Percentiles rank a stretch among this genome's conserved stretches.
phyloP scores from a whole-genome alignment of 1,140 invertebrate species.

The Periplaneta americana region DNA sequence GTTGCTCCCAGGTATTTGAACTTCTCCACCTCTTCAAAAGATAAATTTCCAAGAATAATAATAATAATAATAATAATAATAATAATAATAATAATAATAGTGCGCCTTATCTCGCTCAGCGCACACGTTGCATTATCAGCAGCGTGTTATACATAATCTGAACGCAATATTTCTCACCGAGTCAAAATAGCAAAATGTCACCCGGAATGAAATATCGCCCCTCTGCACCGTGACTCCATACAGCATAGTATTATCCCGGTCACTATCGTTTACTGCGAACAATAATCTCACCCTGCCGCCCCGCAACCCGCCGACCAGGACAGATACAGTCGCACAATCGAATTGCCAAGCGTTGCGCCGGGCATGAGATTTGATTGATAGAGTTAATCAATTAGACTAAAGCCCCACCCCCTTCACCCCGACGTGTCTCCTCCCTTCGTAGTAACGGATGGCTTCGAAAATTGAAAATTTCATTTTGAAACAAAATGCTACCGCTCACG shows the following conservation, averaged over 20 bases:
- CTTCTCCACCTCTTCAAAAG: no score
- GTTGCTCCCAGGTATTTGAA: no score
- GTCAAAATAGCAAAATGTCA: neutral
- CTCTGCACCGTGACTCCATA: neutral
- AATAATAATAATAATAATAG: no score
- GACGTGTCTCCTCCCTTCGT: neutral
- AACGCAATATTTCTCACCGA: neutral
- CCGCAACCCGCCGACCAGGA: neutral
- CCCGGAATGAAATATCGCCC: neutral
- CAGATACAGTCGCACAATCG: neutral
- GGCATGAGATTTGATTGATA: neutral
- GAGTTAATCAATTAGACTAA: neutral
- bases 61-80: no score
- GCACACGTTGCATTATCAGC: neutral
- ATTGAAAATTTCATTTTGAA: neutral
- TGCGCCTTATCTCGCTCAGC: no score
- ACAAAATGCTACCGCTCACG: neutral
- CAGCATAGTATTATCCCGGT: neutral
- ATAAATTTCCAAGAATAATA: no score
- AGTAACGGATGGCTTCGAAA: neutral
- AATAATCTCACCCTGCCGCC: neutral
- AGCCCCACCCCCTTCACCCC: neutral
- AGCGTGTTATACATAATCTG: neutral
- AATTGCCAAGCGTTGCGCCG: neutral
- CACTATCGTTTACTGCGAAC: neutral